Evolutionary conservation across 2,888 invertebrate genomes (phyloP).

Genomic region (Lithophane leautieri): DNA sequence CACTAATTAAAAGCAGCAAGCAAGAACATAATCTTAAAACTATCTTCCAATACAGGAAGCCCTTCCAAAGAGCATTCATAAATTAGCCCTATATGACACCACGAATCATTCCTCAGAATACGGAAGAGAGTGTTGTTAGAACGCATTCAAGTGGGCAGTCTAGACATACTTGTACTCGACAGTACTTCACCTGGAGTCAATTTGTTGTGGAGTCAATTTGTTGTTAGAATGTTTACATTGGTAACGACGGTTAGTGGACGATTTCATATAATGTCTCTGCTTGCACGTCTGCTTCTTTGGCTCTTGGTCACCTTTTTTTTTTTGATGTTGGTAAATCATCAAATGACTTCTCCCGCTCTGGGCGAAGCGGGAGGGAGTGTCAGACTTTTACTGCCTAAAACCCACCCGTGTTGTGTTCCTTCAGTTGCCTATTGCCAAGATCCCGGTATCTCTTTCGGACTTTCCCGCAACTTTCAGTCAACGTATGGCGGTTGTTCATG

Average conservation of each 20-base stretch:
- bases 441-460: too few relatives aligned
- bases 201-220: background rate
- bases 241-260: background rate
- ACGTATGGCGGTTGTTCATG: background rate
- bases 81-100: background rate
- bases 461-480: too few relatives aligned
- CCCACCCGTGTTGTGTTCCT: too few relatives aligned
- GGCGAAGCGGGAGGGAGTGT: too few relatives aligned
- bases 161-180: constrained; percentile 33
- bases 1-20: background rate
- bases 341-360: too few relatives aligned
- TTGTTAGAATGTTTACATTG: constrained; percentile 6
- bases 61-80: background rate
- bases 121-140: constrained; percentile 35
- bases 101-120: background rate
- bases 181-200: constrained; percentile 10
- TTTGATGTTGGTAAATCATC: too few relatives aligned
- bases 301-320: background rate
- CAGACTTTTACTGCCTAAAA: too few relatives aligned
- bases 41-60: background rate
- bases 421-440: too few relatives aligned
- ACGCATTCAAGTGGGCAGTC: constrained; percentile 13
- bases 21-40: background rate
- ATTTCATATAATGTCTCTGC: constrained; percentile 9
- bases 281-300: background rate